Percentiles rank a stretch among this genome's conserved stretches.
Conservation (phyloP, 2,797 vertebrate genomes). For the Carcharodon carcharias region DNA sequence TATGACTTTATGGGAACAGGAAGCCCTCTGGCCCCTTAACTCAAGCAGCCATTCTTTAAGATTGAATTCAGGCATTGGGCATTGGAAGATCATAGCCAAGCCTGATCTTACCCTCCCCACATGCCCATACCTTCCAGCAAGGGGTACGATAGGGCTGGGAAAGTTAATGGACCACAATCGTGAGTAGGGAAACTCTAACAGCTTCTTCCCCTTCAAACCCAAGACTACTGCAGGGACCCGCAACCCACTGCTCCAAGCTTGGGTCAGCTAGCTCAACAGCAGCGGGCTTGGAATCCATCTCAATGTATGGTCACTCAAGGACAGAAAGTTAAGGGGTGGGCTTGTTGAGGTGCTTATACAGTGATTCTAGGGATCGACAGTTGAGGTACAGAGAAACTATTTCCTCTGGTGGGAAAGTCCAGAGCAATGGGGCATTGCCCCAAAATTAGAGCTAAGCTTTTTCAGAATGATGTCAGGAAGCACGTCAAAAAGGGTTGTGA, state of each 20-base stretch:
- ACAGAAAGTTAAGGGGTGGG: not conserved
- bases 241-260: not conserved
- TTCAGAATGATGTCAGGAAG: not conserved
- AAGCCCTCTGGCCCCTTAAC: not conserved
- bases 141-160: not conserved
- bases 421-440: not conserved
- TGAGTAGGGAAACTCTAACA: accelerated
- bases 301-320: not conserved
- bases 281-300: too few relatives aligned
- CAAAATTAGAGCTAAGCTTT: too few relatives aligned
- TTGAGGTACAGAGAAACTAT: not conserved
- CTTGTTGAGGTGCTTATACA: not conserved
- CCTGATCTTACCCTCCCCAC: not conserved
- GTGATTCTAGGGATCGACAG: not conserved
- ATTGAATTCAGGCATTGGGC: not conserved
- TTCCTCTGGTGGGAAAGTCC: not conserved
- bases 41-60: not conserved
- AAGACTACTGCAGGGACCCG: not conserved
- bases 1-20: not conserved
- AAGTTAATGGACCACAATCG: not conserved
- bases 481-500: not conserved
- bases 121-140: not conserved
- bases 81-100: not conserved
- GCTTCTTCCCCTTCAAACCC: not conserved
- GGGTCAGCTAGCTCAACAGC: not conserved